phyloP scores from a whole-genome alignment of 2,888 invertebrate genomes.

The Gnatocerus cornutus region DNA sequence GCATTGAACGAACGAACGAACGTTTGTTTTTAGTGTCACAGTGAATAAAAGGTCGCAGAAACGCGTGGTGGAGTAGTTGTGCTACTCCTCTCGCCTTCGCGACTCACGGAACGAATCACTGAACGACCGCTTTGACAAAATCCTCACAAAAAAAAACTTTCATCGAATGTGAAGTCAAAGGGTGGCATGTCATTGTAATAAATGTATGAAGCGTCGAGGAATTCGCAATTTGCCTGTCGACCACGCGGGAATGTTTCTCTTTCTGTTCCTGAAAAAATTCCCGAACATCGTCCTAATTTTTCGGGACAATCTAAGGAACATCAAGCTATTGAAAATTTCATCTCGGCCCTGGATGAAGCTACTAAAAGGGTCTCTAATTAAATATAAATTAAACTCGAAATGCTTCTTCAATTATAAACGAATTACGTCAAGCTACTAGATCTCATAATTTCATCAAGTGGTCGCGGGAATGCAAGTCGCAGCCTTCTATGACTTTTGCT shows the following conservation, averaged over 20 bases:
- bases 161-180: constrained; percentile 18
- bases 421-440: constrained; percentile 30
- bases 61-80: too few relatives aligned
- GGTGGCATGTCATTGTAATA: constrained; percentile 33
- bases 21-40: too few relatives aligned
- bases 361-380: constrained; percentile 40
- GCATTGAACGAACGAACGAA: too few relatives aligned
- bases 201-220: constrained; percentile 22
- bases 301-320: constrained; percentile 5
- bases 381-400: constrained; percentile 41
- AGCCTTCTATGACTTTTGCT: too few relatives aligned
- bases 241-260: constrained; percentile 34
- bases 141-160: constrained; percentile 9
- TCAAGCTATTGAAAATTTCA: constrained; percentile 33
- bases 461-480: too few relatives aligned
- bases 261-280: not conserved
- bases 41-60: too few relatives aligned
- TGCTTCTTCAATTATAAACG: constrained; percentile 40
- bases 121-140: too few relatives aligned
- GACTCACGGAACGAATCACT: constrained; percentile 38
- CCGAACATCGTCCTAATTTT: too few relatives aligned
- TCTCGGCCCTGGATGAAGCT: constrained; percentile 26
- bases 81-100: too few relatives aligned
- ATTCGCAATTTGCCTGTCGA: constrained; percentile 39
- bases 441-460: constrained; percentile 30